phyloP scores from a whole-genome alignment of 1,140 invertebrate genomes.

The Leptestheria dahalacensis region DNA sequence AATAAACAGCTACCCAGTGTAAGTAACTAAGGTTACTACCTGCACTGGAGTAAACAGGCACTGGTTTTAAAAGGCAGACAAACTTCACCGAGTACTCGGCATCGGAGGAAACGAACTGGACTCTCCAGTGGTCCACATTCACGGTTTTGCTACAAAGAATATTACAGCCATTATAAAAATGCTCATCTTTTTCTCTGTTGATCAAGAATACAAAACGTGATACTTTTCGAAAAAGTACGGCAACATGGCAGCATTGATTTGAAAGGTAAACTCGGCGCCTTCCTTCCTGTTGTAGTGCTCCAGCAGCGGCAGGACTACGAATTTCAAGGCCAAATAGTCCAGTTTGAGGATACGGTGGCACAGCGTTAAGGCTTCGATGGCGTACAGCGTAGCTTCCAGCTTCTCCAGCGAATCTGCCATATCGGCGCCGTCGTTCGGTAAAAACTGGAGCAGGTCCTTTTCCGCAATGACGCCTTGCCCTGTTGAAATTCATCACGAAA shows the following conservation, averaged over 20 bases:
- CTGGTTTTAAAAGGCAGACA: background rate
- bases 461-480: slow-evolving; percentile 4
- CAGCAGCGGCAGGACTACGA: background rate
- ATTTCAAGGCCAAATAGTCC: background rate
- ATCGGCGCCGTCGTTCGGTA: background rate
- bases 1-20: too few relatives aligned
- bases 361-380: background rate
- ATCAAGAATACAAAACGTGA: background rate
- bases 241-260: background rate
- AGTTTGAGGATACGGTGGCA: slow-evolving; percentile 1
- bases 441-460: background rate
- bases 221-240: slow-evolving; percentile 1
- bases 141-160: background rate
- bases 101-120: slow-evolving; percentile 1
- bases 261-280: slow-evolving; percentile 2
- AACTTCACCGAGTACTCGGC: slow-evolving; percentile 3
- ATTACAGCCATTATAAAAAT: background rate
- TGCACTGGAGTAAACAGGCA: background rate
- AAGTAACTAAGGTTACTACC: too few relatives aligned
- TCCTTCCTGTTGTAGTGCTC: background rate
- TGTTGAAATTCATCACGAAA: background rate
- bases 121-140: slow-evolving; percentile 2
- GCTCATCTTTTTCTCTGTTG: background rate
- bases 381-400: background rate
- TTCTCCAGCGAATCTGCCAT: background rate